Conservation (phyloP, 2,797 vertebrate species). For the Poecilia gillii region DNA sequence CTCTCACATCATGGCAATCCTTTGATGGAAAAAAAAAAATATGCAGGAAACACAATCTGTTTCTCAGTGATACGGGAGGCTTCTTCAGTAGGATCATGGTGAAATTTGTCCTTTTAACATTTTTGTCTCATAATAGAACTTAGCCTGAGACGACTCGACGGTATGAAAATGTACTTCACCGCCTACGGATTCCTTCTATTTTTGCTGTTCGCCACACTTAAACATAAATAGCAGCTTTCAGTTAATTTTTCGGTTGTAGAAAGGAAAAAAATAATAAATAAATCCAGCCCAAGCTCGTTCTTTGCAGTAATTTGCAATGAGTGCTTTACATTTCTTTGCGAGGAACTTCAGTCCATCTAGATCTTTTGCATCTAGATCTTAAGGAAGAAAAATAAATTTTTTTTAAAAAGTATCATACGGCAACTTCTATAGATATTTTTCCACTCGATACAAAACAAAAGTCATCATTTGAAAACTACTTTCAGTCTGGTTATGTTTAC, state of each 20-base stretch:
- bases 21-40: slow-evolving; percentile 18
- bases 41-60: slow-evolving; percentile 16
- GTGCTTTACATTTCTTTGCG: not conserved
- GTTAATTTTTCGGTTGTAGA: not conserved
- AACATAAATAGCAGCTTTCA: not conserved
- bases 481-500: not conserved
- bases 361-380: not conserved
- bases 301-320: not conserved
- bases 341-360: not conserved
- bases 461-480: not conserved
- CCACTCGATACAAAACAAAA: not conserved
- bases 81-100: slow-evolving; percentile 5
- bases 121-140: slow-evolving; percentile 14
- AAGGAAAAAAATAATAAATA: not conserved
- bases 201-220: not conserved
- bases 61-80: not conserved
- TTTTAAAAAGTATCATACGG: too few species aligned
- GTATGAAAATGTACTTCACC: not conserved
- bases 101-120: slow-evolving; percentile 15
- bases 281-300: not conserved
- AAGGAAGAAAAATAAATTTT: too few species aligned
- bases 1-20: slow-evolving; percentile 20
- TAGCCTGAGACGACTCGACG: slow-evolving; percentile 4
- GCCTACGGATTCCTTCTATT: not conserved
- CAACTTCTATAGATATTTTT: too few species aligned